Evolutionary conservation across 1,140 invertebrate genomes (phyloP), one percentile per base, ranked within the genome.

Genomic region (Babylonia areolata): DNA sequence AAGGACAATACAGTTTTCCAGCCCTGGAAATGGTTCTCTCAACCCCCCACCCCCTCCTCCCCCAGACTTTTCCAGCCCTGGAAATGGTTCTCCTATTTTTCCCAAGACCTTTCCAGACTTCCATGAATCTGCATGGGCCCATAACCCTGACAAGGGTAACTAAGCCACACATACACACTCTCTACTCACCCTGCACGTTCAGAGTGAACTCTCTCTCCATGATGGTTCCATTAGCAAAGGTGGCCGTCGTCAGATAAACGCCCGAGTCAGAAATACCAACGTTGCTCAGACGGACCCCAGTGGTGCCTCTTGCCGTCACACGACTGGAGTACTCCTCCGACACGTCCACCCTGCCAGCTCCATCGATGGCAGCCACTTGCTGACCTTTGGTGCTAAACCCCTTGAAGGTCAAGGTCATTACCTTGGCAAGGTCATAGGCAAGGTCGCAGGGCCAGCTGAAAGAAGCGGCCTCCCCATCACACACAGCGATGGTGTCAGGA

Each of bases 401-500:
- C 17, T 58, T 1, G 39, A 64, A 58, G 9, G 54, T 69, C 51
- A 82, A 69, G 0, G 51, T 69, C 81, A 82, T 69, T 17, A 33
- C 33, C 31, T 82, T 82, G 12, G 64, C 54, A 33, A 64, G 54
- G 81, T 82, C 81, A 69, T 69, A 82, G n/a, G 51, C 46, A n/a
- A 64, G 35, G 54, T 82, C 39, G 39, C 81, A 82, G 17, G 81
- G 81, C 81, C 81, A 82, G 12, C 51, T 33, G 81, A 82, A 69
- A 20, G 81, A 82, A 20, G 64, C 81, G n/a, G 17, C 15, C 3
- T 64, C 51, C 3, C 64, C 64, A 28, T 64, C 81, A 69, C 81
- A 78, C 42, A 51, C 81, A 69, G 79, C 46, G 17, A 81, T 28
- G 3, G 51, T 81, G n/a, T 46, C 33, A n/a, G 15, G n/a, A 23